Base-by-base conservation (phyloP, 1,140 invertebrate genomes). In the Sitodiplosis mosellana region DNA sequence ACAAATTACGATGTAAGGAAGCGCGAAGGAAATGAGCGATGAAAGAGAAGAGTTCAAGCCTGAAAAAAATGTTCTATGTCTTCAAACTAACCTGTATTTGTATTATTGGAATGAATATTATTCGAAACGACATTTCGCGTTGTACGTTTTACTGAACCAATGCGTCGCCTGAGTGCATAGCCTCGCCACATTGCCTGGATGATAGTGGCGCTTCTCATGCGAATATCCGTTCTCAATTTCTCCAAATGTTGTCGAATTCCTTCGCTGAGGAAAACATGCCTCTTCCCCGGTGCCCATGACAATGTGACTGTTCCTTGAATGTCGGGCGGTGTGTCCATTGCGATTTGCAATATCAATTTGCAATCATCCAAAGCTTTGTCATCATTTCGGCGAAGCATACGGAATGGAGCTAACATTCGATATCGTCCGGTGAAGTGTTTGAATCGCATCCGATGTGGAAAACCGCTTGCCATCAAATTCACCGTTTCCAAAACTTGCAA, bases 401-500 rank as follows among this genome's bases (percentile, higher is more conserved):
- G 74, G 59, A 84, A 86, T 27, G 82, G 81, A 5, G 81, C 85
- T 33, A 93, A 68, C 52, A 87, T 71, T 49, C 81, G 73, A 64
- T 94, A 94, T 19, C 89, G 73, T 1, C 76, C 70, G 60, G 85
- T 86, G 66, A 95, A 95, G n/a, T 86, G 85, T 63, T 89, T 90
- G 64, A 92, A 94, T 21, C 89, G 73, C 87, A 94, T 92, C 52
- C 91, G 74, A 66, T 95, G 90, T 6, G 90, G 89, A 64, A 87
- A 91, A 10, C 89, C 83, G 52, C 81, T 81, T 15, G 89, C 88
- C 89, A 94, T 94, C 27, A 95, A 66, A 64, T 92, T 91, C 15
- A 92, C 87, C 21, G 91, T 94, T 69, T 94, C 89, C 18, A 93
- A 67, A n/a, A 93, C 80, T 69, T 94, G 90, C 27, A 95, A 69